Evolutionary conservation across 2,797 vertebrate genomes (phyloP), one percentile per base, ranked within the genome.

Genomic region (Neosalanx taihuensis): DNA sequence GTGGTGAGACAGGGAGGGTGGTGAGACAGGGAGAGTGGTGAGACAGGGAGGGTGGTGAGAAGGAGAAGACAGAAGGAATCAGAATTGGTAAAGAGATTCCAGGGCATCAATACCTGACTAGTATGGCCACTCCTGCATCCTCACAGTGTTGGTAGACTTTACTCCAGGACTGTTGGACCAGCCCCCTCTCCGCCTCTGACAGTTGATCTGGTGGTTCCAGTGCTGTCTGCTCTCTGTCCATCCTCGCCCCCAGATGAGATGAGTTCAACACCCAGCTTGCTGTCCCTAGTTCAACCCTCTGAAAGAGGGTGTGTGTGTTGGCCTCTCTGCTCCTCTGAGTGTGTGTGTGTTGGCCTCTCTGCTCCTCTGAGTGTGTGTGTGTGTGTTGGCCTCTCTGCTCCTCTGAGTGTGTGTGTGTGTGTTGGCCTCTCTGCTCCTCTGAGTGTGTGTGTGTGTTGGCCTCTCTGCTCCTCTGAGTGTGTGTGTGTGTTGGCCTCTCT

Each of bases 141-240:
- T 96, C 96, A 80, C 94, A 94, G 92, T 94, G 95, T 78, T 91
- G 86, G 64, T 94, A 98, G 77, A 97, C 93, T 81, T 95, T 94
- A 80, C 87, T 91, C 97, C 97, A 98, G 77, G 93, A 96, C 79
- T 95, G 94, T 90, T 94, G 94, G 88, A 98, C 93, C 85, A 94
- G 87, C 89, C 91, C 87, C 86, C 74, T 92, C 76, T 98, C 95
- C 61, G 91, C 92, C 57, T 97, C 95, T 69, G 93, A 95, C 82
- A 98, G 93, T 29, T 94, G 91, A 87, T 94, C 94, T 60, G 90
- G 91, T 78, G 87, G 90, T 90, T 95, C 93, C 88, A 90, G 92
- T 81, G 94, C 92, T 88, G 92, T 80, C 82, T 94, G 93, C 92
- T 93, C 93, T 93, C 92, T 94, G 91, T 97, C 95, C 95, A 97